phyloP scores from a whole-genome alignment of 1,140 invertebrate species.

The Popillia japonica region DNA sequence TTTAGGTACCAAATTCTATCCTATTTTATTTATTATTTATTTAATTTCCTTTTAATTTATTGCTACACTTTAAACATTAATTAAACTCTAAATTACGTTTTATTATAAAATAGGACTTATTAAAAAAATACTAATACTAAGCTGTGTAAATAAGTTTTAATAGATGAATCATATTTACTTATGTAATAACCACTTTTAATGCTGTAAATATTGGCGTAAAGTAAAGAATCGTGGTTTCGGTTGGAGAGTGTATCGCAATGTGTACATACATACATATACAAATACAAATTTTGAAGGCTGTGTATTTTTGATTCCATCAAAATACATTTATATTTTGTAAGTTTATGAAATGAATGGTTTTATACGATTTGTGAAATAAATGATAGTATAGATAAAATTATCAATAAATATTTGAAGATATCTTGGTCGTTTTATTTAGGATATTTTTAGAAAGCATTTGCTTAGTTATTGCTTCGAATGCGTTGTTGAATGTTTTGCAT shows the following conservation, averaged over 20 bases:
- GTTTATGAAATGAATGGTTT: not conserved
- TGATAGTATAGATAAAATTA: too few relatives aligned
- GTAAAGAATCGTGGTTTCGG: not conserved
- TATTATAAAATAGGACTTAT: too few relatives aligned
- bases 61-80: too few relatives aligned
- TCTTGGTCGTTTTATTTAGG: too few relatives aligned
- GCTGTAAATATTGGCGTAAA: not conserved
- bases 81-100: not conserved
- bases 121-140: not conserved
- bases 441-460: too few relatives aligned
- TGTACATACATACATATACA: not conserved
- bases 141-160: not conserved
- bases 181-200: not conserved
- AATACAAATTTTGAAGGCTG: not conserved
- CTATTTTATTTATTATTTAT: not conserved
- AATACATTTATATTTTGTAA: constrained; percentile 11
- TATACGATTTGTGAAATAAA: not conserved
- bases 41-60: constrained; percentile 4
- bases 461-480: too few relatives aligned
- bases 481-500: too few relatives aligned
- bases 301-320: constrained; percentile 28
- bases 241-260: not conserved
- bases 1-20: not conserved
- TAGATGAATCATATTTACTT: not conserved
- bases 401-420: too few relatives aligned